Base-by-base conservation (phyloP, 2,113 vertebrate genomes). In the Psilopsiagon aurifrons region DNA sequence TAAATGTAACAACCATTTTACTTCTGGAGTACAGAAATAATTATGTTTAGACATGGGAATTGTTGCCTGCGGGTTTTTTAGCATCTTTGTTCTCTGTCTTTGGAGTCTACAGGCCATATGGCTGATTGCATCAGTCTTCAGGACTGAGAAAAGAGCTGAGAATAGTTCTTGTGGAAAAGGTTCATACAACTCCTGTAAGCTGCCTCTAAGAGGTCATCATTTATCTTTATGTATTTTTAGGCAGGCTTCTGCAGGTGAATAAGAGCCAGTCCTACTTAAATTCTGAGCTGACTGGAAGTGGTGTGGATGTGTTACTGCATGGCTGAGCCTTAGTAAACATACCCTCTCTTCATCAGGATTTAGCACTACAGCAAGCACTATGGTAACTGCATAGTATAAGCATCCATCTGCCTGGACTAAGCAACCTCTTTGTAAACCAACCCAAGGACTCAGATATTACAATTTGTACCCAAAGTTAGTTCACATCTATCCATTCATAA, bases 11-110 rank as follows among this genome's bases (percentile, higher is more conserved):
- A 74, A 68, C 70, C 3, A 57, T 74, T 88, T 86, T 66, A 11
- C 18, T 44, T 60, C 54, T 74, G 60, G 46, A 86, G 17, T 29
- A 31, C 28, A 76, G n/a, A 90, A 80, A 71, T 92, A 94, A 91
- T 91, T 94, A 69, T 49, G n/a, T 83, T 87, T 82, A 75, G 14
- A 80, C 7, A 33, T 44, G 19, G 29, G 66, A 67, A 69, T 43
- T 74, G 39, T 59, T 60, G 49, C 13, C 31, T 80, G 17, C 14
- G 13, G 5, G 1, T 1, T 57, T 89, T 92, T 79, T 55, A 69
- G 35, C 24, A 25, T 20, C 24, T 54, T 70, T 49, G 14, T 74
- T 93, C 23, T 35, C 66, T 52, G 16, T 6, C 22, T 77, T 52
- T 69, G 44, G 13, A 78, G 24, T 52, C 82, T 85, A 78, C 18